Base-by-base conservation (phyloP, 1,140 invertebrate species). In the Euborellia annulipes region DNA sequence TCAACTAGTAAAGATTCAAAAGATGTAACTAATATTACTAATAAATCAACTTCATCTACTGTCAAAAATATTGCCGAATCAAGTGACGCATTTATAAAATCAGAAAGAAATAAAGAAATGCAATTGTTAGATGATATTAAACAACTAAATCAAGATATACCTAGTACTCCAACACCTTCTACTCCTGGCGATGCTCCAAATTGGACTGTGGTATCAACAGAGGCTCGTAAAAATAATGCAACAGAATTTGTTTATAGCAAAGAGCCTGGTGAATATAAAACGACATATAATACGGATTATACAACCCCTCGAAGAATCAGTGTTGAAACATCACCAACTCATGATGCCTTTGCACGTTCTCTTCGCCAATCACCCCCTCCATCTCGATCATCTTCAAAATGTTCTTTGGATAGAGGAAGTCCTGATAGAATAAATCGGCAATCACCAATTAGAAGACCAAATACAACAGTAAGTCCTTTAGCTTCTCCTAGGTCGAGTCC, bases 301-400 rank as follows among this genome's bases (percentile, higher is more conserved):
- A 11, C 11, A 27, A 63, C 62, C 13, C 65, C 60, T 44, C 73
- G 68, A 44, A 68, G 68, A 51, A 73, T 78, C 27, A 75, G 71
- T 47, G 66, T 70, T 41, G 71, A 75, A 50, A 66, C 72, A 43
- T 78, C 76, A 56, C 73, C 78, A 6, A 72, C 76, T 17, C 79
- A 82, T 56, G 70, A 79, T 50, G 76, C 75, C 3, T 82, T 79
- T 64, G 78, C 76, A 2, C 72, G 74, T 45, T 77, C 77, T 22
- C 60, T 82, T 27, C 67, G 79, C 39, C 67, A 74, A 39, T 69
- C 75, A 36, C 70, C 73, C 9, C 42, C 63, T 61, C 53, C 66
- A 18, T 36, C 66, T 64, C 22, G 60, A 42, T 67, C 68, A 23
- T 70, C 69, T 23, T 56, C 54, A 2, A 50, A 50, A 37, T 45